Conservation (phyloP, 2,797 vertebrate species). For the Leptatherina wallacei region DNA sequence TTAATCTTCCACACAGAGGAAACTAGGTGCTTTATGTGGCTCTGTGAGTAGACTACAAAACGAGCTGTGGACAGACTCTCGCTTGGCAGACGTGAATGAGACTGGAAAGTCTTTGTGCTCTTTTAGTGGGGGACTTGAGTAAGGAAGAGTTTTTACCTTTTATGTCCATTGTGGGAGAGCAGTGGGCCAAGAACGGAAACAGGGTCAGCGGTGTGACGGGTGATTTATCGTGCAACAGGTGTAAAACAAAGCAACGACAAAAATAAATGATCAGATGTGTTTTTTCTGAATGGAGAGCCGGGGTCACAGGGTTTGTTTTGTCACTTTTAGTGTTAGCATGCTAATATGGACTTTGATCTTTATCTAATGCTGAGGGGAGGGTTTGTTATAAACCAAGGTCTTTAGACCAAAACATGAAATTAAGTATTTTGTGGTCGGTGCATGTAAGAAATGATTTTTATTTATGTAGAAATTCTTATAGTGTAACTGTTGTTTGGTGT, state of each 20-base stretch:
- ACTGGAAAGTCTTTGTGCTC: not conserved
- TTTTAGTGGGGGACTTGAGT: not conserved
- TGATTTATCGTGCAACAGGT: constrained; percentile 39
- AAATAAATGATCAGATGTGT: not conserved
- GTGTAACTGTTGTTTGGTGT: too few species aligned
- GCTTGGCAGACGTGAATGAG: not conserved
- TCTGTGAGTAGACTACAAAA: constrained; percentile 35
- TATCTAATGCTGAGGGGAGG: not conserved
- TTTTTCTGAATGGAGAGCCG: not conserved
- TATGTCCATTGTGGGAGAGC: not conserved
- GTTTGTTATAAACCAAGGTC: not conserved
- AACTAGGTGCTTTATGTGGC: constrained; percentile 18
- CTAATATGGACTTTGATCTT: not conserved
- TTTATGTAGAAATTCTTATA: too few species aligned
- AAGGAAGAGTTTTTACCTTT: constrained; percentile 7
- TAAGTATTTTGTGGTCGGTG: too few species aligned
- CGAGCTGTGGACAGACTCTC: not conserved
- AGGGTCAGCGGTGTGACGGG: not conserved
- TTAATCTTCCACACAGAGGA: constrained; percentile 15
- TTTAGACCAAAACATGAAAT: not conserved
- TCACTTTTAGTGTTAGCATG: constrained; percentile 1
- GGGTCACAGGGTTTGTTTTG: not conserved
- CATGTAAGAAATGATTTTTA: too few species aligned
- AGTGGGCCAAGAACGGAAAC: not conserved
- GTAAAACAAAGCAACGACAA: constrained; percentile 12